These are phyloP conservation scores for Lochmaea capreae DNA, from an alignment of 2,888 invertebrate species.

Conservation along the genomic window DNA sequence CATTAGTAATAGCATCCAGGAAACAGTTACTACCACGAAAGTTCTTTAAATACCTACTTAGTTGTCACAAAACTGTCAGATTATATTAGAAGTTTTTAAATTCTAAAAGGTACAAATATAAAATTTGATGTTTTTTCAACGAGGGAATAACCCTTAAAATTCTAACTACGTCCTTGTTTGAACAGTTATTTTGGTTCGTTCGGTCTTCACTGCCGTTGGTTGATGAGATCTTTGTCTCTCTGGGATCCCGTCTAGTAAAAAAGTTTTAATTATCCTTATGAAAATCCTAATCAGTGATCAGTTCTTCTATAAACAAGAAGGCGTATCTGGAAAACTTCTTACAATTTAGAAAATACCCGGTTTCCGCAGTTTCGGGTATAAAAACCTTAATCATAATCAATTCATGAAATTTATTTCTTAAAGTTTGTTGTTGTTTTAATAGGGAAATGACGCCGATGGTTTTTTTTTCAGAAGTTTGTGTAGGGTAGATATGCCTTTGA, in stretches of 20 bases:
- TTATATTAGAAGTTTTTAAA: too few species aligned
- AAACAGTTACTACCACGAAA: too few species aligned
- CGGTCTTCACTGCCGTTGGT: constrained; percentile 9
- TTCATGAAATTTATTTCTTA: constrained; percentile 17
- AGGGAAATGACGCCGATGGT: constrained; percentile 15
- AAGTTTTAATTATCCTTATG: constrained; percentile 31
- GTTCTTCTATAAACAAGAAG: constrained; percentile 36
- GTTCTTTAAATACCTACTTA: too few species aligned
- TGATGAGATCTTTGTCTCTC: constrained; percentile 36
- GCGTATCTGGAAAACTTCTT: constrained; percentile 29
- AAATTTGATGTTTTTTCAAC: too few species aligned
- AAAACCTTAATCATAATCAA: constrained; percentile 30
- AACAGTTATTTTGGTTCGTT: constrained; percentile 1
- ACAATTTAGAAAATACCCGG: constrained; percentile 21
- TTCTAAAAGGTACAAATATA: too few species aligned
- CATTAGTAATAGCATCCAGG: too few species aligned
- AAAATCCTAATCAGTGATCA: constrained; percentile 35
- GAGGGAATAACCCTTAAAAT: too few species aligned
- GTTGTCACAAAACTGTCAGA: too few species aligned
- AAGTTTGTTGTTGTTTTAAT: constrained; percentile 18
- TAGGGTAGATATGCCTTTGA: constrained; percentile 3
- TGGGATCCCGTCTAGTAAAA: constrained; percentile 19
- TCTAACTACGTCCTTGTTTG: neutral
- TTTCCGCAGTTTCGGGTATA: constrained; percentile 13
- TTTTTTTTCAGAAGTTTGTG: constrained; percentile 7